These are phyloP conservation scores for Phasia obesa DNA, from an alignment of 2,888 invertebrate genomes.

Conservation along the genomic window DNA sequence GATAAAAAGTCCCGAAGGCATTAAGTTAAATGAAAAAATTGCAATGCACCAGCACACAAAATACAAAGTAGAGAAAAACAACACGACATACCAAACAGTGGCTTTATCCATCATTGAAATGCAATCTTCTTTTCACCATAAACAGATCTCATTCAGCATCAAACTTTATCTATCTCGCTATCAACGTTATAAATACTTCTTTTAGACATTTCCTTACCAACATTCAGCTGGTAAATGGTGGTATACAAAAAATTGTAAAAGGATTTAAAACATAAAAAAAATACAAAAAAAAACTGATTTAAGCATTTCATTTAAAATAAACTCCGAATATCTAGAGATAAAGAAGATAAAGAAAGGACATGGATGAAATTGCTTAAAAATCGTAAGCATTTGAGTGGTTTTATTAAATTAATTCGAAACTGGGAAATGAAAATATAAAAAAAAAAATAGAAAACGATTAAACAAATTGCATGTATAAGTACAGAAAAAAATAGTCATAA, in stretches of 20 bases:
- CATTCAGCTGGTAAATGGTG: background rate
- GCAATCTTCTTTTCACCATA: constrained; percentile 17
- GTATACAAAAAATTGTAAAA: too few relatives aligned
- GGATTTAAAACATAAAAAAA: constrained; percentile 5
- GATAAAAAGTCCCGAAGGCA: constrained; percentile 46
- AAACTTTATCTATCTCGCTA: constrained; percentile 29
- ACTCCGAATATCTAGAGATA: constrained; percentile 23
- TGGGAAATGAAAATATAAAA: background rate
- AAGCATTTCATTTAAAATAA: constrained; percentile 35
- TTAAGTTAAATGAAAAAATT: constrained; percentile 45
- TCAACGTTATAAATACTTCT: constrained; percentile 6
- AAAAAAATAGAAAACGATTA: constrained; percentile 25
- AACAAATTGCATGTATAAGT: constrained; percentile 33
- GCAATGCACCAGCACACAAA: constrained; percentile 40
- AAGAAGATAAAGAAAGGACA: constrained; percentile 6
- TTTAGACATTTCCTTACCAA: background rate
- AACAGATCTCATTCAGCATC: background rate
- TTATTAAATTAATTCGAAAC: constrained; percentile 48
- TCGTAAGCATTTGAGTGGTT: constrained; percentile 48
- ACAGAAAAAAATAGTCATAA: too few relatives aligned
- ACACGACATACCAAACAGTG: constrained; percentile 36
- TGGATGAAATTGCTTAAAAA: constrained; percentile 30
- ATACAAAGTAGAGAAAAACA: constrained; percentile 7
- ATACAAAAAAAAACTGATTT: constrained; percentile 16
- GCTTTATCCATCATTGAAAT: constrained; percentile 56